Percentiles rank a stretch among this genome's conserved stretches.
These are phyloP conservation scores for Hylaea fasciaria DNA, from an alignment of 2,888 invertebrate genomes.

Conservation along the genomic window DNA sequence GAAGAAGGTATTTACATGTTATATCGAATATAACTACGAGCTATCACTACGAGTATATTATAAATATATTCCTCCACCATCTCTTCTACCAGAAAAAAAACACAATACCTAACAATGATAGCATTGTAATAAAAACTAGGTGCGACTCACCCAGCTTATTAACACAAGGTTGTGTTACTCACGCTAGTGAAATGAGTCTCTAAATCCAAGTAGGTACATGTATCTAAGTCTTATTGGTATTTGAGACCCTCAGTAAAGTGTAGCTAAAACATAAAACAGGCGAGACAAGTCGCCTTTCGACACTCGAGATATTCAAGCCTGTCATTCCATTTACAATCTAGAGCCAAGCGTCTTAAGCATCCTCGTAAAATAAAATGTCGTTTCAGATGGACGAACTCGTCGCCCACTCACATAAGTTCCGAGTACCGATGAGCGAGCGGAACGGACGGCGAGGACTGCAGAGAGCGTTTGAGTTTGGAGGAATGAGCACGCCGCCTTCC, in stretches of 20 bases:
- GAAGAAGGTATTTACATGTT: constrained; percentile 84
- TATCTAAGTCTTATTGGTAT: constrained; percentile 9
- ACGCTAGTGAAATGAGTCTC: neutral
- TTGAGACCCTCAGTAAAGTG: constrained; percentile 10
- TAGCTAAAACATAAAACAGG: constrained; percentile 34
- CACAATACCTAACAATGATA: too few species aligned
- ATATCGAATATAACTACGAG: neutral
- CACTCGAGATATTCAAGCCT: constrained; percentile 31
- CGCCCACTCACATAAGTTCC: constrained; percentile 76
- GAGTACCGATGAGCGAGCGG: constrained; percentile 71
- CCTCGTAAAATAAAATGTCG: constrained; percentile 40
- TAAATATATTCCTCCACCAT: too few species aligned
- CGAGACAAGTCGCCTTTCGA: constrained; percentile 32
- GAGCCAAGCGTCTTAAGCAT: constrained; percentile 36
- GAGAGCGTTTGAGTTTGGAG: constrained; percentile 59
- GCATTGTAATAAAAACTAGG: too few species aligned
- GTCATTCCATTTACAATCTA: constrained; percentile 34
- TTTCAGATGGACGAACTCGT: constrained; percentile 75
- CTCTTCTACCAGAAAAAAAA: too few species aligned
- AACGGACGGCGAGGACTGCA: constrained; percentile 65
- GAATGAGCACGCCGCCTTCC: constrained; percentile 63
- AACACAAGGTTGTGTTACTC: too few species aligned
- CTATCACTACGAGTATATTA: too few species aligned
- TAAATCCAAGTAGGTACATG: neutral
- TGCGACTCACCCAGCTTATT: too few species aligned